phyloP scores from a whole-genome alignment of 1,140 invertebrate genomes.

The Bombus ignitus region DNA sequence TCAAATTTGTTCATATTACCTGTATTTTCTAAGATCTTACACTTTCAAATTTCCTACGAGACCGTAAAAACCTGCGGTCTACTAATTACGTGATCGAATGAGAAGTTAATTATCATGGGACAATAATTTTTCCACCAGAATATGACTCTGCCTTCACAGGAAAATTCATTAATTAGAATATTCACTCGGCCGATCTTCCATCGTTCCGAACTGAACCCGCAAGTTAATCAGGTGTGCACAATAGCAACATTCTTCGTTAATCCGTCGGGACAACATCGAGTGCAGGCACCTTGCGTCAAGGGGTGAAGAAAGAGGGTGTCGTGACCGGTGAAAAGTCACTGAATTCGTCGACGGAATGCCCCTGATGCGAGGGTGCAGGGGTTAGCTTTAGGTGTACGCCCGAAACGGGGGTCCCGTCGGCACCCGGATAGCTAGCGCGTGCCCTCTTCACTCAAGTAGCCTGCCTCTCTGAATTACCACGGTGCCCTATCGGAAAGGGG shows the following conservation, averaged over 20 bases:
- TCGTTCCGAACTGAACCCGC: too few relatives aligned
- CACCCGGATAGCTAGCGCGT: slow-evolving; percentile 73
- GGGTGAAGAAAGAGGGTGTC: slow-evolving; percentile 66
- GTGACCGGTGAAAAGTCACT: slow-evolving; percentile 73
- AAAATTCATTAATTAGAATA: neutral
- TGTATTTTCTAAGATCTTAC: too few relatives aligned
- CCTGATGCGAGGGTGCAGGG: slow-evolving; percentile 75
- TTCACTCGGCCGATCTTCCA: neutral
- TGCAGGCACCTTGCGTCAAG: slow-evolving; percentile 70
- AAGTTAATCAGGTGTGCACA: slow-evolving; percentile 13
- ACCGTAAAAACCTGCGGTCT: too few relatives aligned
- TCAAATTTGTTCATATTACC: too few relatives aligned
- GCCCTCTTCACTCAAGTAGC: slow-evolving; percentile 80
- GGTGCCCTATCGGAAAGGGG: slow-evolving; percentile 71
- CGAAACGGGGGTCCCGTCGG: slow-evolving; percentile 72
- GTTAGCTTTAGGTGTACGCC: slow-evolving; percentile 73
- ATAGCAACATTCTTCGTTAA: slow-evolving; percentile 34
- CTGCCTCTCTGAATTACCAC: slow-evolving; percentile 62
- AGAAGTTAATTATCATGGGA: neutral
- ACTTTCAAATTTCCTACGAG: too few relatives aligned
- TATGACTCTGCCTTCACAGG: too few relatives aligned
- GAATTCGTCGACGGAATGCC: slow-evolving; percentile 66
- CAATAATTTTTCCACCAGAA: neutral
- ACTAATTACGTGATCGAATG: neutral
- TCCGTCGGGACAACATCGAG: slow-evolving; percentile 34